These are phyloP conservation scores for Cordilura impudica DNA, from an alignment of 2,888 invertebrate species.

Conservation along the genomic window DNA sequence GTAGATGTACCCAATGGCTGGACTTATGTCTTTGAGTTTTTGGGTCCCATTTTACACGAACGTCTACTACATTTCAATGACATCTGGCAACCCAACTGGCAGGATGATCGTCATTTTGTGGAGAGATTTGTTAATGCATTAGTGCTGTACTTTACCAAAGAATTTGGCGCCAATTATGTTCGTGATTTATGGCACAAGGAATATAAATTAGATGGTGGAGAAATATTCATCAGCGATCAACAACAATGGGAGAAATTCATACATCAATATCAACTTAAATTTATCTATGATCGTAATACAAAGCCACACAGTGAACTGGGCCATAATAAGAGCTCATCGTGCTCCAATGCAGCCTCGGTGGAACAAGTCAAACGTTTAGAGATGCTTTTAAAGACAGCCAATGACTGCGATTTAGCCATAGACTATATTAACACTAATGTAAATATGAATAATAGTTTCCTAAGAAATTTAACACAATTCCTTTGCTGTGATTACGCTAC, in stretches of 20 bases:
- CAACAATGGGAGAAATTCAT: constrained; percentile 69
- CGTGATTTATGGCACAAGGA: constrained; percentile 72
- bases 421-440: constrained; percentile 76
- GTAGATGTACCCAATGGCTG: constrained; percentile 74
- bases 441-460: constrained; percentile 71
- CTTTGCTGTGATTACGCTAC: constrained; percentile 75
- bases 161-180: constrained; percentile 73
- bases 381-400: constrained; percentile 67
- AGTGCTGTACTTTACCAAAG: constrained; percentile 71
- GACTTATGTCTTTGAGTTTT: constrained; percentile 73
- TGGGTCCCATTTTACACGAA: constrained; percentile 73
- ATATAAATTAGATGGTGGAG: constrained; percentile 70
- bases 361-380: constrained; percentile 72
- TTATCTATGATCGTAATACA: constrained; percentile 67
- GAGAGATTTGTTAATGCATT: constrained; percentile 71
- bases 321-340: constrained; percentile 8
- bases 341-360: background rate
- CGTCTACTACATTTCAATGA: constrained; percentile 68
- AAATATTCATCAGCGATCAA: constrained; percentile 68
- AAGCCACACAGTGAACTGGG: constrained; percentile 47
- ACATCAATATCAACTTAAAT: constrained; percentile 67
- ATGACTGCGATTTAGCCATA: constrained; percentile 72
- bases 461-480: constrained; percentile 72
- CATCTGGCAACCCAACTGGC: constrained; percentile 72
- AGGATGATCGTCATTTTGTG: constrained; percentile 63